These are phyloP conservation scores for Trididemnum miniatum DNA, from an alignment of 23 tunicate species.

Conservation along the genomic window DNA sequence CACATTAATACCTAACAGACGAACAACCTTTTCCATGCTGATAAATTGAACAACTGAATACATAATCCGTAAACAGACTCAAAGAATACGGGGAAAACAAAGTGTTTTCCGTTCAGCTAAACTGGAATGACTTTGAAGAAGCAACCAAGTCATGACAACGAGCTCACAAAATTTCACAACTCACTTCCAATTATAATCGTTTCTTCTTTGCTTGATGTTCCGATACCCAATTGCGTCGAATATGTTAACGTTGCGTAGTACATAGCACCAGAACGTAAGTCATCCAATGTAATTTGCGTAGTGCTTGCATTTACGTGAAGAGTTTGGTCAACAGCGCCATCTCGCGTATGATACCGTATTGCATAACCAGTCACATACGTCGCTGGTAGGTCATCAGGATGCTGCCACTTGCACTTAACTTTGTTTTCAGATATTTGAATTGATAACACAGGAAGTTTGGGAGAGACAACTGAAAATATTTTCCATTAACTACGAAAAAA, in stretches of 20 bases:
- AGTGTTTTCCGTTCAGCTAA: not conserved
- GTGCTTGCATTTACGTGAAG: slow-evolving; percentile 17
- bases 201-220: slow-evolving; percentile 47
- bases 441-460: too few species aligned
- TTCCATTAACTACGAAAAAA: too few species aligned
- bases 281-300: slow-evolving; percentile 1
- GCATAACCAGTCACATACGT: slow-evolving; percentile 55
- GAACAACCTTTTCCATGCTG: not conserved
- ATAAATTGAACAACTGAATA: not conserved
- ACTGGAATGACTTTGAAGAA: not conserved
- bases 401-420: slow-evolving; percentile 33
- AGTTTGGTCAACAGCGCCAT: slow-evolving; percentile 12
- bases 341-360: slow-evolving; percentile 39
- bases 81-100: not conserved
- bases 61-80: not conserved
- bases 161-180: not conserved
- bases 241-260: slow-evolving; percentile 49
- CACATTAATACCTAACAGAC: not conserved
- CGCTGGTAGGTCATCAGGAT: slow-evolving; percentile 50
- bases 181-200: slow-evolving; percentile 11
- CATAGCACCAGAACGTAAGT: slow-evolving; percentile 19
- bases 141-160: not conserved
- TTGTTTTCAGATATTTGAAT: not conserved
- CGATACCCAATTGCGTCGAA: slow-evolving; percentile 65
- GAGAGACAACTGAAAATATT: too few species aligned